phyloP scores from a whole-genome alignment of 2,888 invertebrate genomes.

The Pristionchus maxplancki region DNA sequence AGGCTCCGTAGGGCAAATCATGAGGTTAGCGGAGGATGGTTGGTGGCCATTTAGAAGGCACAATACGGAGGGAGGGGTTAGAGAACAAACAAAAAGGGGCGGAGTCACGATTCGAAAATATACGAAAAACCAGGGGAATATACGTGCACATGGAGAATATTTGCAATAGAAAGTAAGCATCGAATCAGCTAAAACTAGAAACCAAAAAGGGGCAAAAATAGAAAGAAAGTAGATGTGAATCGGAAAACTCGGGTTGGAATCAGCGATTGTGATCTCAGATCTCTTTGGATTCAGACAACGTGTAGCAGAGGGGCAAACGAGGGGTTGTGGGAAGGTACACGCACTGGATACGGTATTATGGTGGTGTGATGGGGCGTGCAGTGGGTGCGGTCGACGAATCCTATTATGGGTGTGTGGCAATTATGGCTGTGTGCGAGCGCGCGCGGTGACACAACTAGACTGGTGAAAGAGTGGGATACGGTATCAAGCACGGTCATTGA shows the following conservation, averaged over 20 bases:
- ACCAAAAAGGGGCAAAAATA: background rate
- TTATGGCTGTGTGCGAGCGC: background rate
- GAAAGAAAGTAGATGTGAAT: background rate
- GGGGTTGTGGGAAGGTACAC: slow-evolving; percentile 4
- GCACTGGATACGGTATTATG: slow-evolving; percentile 24
- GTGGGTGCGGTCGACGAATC: slow-evolving; percentile 28
- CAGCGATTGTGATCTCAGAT: slow-evolving; percentile 45
- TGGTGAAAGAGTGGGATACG: slow-evolving; percentile 3
- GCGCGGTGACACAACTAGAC: slow-evolving; percentile 28
- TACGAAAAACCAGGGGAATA: slow-evolving; percentile 6
- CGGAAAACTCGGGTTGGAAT: slow-evolving; percentile 21
- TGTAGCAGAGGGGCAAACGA: background rate
- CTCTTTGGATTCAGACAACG: slow-evolving; percentile 37
- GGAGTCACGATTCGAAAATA: background rate
- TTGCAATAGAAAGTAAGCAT: background rate
- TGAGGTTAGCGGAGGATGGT: slow-evolving; percentile 16
- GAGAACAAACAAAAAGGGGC: slow-evolving; percentile 38
- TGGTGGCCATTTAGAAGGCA: slow-evolving; percentile 31
- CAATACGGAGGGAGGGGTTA: background rate
- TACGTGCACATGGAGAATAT: background rate
- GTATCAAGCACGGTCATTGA: background rate
- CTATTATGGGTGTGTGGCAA: slow-evolving; percentile 41
- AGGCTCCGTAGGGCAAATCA: background rate
- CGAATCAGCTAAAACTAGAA: slow-evolving; percentile 28
- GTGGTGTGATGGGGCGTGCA: background rate